A percentile compares a stretch with the other conserved stretches of the same genome.
phyloP scores from a whole-genome alignment of 2,113 vertebrate species.

The Eidolon helvum region DNA sequence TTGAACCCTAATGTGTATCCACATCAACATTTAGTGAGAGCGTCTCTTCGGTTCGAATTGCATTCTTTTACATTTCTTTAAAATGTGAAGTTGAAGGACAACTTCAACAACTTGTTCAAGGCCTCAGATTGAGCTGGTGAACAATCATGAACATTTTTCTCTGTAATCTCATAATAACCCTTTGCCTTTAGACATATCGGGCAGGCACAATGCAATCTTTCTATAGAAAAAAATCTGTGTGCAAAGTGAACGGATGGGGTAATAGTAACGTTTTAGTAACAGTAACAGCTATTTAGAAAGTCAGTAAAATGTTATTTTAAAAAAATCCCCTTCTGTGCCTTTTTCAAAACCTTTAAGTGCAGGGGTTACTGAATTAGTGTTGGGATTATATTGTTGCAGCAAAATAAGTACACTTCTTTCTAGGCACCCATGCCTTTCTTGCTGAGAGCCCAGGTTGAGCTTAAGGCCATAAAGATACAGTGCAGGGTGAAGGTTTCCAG shows the following conservation, averaged over 20 bases:
- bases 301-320: constrained; percentile 39
- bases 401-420: neutral
- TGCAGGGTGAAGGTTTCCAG: neutral
- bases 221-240: constrained; percentile 15
- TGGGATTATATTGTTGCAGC: neutral
- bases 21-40: neutral
- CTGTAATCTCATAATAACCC: neutral
- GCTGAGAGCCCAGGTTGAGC: neutral
- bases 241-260: constrained; percentile 4
- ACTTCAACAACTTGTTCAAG: constrained; percentile 32
- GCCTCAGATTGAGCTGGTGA: neutral
- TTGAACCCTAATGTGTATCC: neutral
- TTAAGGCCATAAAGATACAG: neutral
- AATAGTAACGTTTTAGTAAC: constrained; percentile 38
- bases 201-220: constrained; percentile 6
- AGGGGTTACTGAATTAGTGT: neutral
- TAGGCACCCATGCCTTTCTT: neutral
- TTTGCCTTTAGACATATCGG: neutral
- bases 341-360: neutral
- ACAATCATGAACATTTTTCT: neutral
- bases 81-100: constrained; percentile 15
- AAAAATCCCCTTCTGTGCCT: neutral
- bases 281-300: constrained; percentile 51
- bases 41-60: neutral
- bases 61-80: constrained; percentile 18